Percentiles rank a stretch among this genome's conserved stretches.
Conservation (phyloP, 2,113 vertebrate genomes). For the Nibea coibor region DNA sequence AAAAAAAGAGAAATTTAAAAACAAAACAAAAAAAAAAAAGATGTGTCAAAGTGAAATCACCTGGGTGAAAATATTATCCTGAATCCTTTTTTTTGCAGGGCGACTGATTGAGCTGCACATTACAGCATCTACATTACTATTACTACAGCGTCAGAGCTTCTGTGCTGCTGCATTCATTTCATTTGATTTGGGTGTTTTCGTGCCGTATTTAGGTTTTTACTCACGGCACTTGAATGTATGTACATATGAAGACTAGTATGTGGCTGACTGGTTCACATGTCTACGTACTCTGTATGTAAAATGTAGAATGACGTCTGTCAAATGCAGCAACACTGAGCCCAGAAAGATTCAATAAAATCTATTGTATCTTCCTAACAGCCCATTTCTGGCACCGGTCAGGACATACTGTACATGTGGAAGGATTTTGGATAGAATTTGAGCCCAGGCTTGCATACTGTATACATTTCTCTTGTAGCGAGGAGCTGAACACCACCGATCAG, state of each 20-base stretch:
- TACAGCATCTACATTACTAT: neutral
- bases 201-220: no score
- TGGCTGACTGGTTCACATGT: no score
- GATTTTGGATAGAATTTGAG: slow-evolving; percentile 25
- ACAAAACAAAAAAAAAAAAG: neutral
- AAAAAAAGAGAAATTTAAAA: no score
- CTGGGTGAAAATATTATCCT: slow-evolving; percentile 22
- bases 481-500: slow-evolving; percentile 46
- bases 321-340: no score
- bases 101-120: slow-evolving; percentile 11
- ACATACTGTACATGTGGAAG: neutral
- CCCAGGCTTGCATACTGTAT: slow-evolving; percentile 39
- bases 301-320: no score
- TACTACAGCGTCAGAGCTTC: no score
- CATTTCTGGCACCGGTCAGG: neutral
- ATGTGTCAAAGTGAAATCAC: slow-evolving; percentile 19
- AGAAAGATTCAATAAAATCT: no score
- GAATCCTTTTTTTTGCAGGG: slow-evolving; percentile 16
- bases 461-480: slow-evolving; percentile 40
- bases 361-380: neutral
- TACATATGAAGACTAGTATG: no score
- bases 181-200: no score
- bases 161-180: no score
- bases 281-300: no score
- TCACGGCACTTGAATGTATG: no score